Percentiles rank a stretch among this genome's conserved stretches.
These are phyloP conservation scores for Neoaliturus tenellus DNA, from an alignment of 2,888 invertebrate genomes.

Conservation along the genomic window DNA sequence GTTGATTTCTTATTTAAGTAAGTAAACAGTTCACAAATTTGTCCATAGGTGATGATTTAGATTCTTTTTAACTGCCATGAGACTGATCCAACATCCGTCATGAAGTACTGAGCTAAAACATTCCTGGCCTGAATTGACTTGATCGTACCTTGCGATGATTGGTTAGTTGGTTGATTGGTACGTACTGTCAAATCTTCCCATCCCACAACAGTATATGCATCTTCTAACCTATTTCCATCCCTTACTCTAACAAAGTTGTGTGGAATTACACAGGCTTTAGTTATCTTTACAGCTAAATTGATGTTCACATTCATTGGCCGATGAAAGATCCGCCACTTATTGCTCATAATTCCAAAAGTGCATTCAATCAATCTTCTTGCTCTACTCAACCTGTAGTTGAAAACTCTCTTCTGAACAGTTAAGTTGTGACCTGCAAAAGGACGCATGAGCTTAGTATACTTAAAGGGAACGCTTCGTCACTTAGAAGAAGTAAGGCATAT, in stretches of 20 bases:
- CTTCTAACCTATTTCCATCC: conserved; percentile 56
- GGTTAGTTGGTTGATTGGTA: neutral
- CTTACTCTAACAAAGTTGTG: conserved; percentile 58
- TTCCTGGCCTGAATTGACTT: conserved; percentile 13
- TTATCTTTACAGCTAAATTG: conserved; percentile 22
- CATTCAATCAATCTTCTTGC: conserved; percentile 65
- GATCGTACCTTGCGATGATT: conserved; percentile 25
- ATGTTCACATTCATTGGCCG: conserved; percentile 66
- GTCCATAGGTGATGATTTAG: conserved; percentile 32
- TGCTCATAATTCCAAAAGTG: conserved; percentile 57
- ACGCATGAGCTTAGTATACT: conserved; percentile 60
- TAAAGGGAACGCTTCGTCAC: conserved; percentile 66
- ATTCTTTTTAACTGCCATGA: conserved; percentile 16
- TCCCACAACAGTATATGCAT: conserved; percentile 31
- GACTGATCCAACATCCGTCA: conserved; percentile 12
- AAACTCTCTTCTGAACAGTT: conserved; percentile 63
- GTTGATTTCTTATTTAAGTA: neutral
- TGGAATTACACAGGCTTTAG: conserved; percentile 54
- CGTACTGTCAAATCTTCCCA: conserved; percentile 9
- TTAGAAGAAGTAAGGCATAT: conserved; percentile 65
- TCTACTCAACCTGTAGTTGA: conserved; percentile 64
- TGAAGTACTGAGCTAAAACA: conserved; percentile 16
- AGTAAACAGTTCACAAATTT: neutral
- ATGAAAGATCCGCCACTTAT: conserved; percentile 70
- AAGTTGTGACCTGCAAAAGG: conserved; percentile 63